Conservation (phyloP, 92 coral and sea anemone species). For the Actinostola sp. region DNA sequence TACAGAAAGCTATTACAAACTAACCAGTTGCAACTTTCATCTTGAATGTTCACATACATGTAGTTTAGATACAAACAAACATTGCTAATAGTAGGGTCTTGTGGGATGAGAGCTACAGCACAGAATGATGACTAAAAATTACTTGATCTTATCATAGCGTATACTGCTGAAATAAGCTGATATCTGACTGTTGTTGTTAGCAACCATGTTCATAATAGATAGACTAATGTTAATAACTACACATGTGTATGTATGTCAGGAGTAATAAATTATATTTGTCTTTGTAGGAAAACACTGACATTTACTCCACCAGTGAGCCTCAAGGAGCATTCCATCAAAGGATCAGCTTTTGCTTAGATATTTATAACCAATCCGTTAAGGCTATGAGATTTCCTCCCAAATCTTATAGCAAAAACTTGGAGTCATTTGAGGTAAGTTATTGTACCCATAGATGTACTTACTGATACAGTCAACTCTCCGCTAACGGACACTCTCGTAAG, state of each 20-base stretch:
- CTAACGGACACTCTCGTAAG: no score
- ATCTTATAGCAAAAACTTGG: constrained; percentile 96
- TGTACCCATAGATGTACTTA: neutral
- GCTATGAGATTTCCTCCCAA: constrained; percentile 99
- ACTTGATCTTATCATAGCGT: constrained; percentile 52
- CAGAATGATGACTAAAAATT: constrained; percentile 42
- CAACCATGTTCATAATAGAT: no score
- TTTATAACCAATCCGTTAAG: constrained; percentile 97
- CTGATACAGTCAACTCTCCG: no score
- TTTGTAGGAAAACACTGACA: constrained; percentile 90
- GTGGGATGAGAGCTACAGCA: neutral
- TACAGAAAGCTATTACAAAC: no score
- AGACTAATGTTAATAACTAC: no score
- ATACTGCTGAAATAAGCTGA: constrained; percentile 48
- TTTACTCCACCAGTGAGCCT: constrained; percentile 98
- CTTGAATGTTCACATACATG: no score
- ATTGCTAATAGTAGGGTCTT: neutral
- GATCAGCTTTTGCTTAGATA: constrained; percentile 94
- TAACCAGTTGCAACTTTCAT: no score
- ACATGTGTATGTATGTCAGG: neutral
- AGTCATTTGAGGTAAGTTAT: constrained; percentile 85
- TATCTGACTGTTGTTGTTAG: constrained; percentile 34
- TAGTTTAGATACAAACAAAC: no score
- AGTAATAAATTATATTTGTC: neutral
- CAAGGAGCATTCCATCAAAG: constrained; percentile 98